Conservation (phyloP, 2,888 invertebrate species). For the Amblyteles armatorius region DNA sequence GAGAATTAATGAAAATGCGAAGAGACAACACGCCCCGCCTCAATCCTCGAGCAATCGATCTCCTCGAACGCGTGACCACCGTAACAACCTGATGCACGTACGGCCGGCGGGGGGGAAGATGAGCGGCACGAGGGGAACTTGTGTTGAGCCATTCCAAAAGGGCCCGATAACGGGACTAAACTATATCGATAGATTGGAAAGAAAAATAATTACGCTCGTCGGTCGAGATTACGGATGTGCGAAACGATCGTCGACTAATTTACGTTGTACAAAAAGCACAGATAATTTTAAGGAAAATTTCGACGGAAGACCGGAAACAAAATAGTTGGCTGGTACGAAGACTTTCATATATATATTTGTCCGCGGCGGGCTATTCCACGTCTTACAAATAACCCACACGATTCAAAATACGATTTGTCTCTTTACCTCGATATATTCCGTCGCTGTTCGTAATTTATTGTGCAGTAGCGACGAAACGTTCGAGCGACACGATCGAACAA, state of each 20-base stretch:
- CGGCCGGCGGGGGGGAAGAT: conserved; percentile 21
- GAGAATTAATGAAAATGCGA: conserved; percentile 29
- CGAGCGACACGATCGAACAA: neutral
- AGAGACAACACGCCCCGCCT: conserved; percentile 38
- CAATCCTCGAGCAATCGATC: conserved; percentile 60
- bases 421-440: conserved; percentile 7
- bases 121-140: conserved; percentile 2
- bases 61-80: conserved; percentile 61
- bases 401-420: neutral
- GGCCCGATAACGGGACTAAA: neutral
- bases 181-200: neutral
- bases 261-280: too few species aligned
- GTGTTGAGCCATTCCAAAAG: neutral
- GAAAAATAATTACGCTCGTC: neutral
- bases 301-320: too few species aligned
- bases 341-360: neutral
- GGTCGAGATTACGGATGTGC: too few species aligned
- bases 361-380: neutral
- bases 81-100: conserved; percentile 68
- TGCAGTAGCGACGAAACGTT: neutral
- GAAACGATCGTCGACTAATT: too few species aligned
- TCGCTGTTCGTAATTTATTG: neutral
- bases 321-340: neutral
- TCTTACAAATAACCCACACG: neutral
- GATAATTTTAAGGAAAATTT: too few species aligned